Conservation (phyloP, 2,888 invertebrate species). For the Drosophila anomalata region DNA sequence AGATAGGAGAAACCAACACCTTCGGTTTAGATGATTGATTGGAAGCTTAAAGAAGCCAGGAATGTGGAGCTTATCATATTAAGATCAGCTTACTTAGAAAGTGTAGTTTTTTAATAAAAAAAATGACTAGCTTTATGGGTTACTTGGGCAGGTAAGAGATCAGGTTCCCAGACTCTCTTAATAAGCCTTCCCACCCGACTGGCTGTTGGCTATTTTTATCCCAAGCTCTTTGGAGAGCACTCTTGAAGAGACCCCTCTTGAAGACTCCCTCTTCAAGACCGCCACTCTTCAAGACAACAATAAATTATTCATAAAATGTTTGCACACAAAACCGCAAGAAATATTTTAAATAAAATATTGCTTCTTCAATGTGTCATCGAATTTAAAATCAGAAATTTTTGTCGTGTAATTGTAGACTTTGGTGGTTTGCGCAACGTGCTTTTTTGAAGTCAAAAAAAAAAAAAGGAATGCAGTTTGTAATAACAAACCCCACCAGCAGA, state of each 20-base stretch:
- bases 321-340: constrained; percentile 37
- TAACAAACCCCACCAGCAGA: constrained; percentile 41
- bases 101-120: not conserved
- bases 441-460: constrained; percentile 29
- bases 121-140: not conserved
- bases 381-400: constrained; percentile 48
- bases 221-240: constrained; percentile 6
- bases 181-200: constrained; percentile 15
- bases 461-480: constrained; percentile 58
- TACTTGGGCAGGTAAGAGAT: not conserved
- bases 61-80: not conserved
- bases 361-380: constrained; percentile 56
- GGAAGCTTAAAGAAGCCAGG: not conserved
- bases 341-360: constrained; percentile 14
- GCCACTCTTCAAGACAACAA: not conserved
- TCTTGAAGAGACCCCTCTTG: not conserved
- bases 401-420: constrained; percentile 66
- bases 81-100: not conserved
- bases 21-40: constrained; percentile 3
- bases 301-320: constrained; percentile 55
- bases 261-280: constrained; percentile 10
- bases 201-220: constrained; percentile 30
- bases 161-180: constrained; percentile 13
- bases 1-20: constrained; percentile 7
- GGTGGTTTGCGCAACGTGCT: constrained; percentile 69